Evolutionary conservation across 1,140 invertebrate genomes (phyloP).

Genomic region (Mamestra configurata): DNA sequence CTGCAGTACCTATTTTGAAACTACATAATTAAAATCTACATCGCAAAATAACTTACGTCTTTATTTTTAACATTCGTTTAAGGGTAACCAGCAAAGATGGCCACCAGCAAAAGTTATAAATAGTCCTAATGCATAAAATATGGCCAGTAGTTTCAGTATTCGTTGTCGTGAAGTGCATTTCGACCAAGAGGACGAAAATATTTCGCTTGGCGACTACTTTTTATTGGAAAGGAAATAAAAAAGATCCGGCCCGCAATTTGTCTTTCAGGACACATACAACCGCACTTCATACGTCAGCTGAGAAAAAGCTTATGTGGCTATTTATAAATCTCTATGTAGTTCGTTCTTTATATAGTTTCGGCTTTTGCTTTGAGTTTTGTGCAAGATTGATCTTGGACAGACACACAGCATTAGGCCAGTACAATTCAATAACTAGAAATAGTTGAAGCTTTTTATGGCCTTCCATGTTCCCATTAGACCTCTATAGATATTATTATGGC

Average conservation of each 20-base stretch:
- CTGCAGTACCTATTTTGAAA: not conserved
- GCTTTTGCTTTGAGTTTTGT: not conserved
- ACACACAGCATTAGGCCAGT: too few species aligned
- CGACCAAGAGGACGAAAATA: not conserved
- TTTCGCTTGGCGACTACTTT: not conserved
- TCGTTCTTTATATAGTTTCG: not conserved
- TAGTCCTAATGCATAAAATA: not conserved
- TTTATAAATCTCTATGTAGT: not conserved
- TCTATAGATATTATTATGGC: too few species aligned
- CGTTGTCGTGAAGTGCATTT: not conserved
- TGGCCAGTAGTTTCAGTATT: not conserved
- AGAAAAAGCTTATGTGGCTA: constrained; percentile 15
- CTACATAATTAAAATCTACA: constrained; percentile 21
- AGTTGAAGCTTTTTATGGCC: too few species aligned
- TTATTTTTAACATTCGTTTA: constrained; percentile 18
- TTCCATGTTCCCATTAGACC: too few species aligned
- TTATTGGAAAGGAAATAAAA: constrained; percentile 19
- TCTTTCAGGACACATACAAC: constrained; percentile 21
- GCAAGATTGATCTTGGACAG: too few species aligned
- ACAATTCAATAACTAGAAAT: too few species aligned
- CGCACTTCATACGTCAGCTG: constrained; percentile 22
- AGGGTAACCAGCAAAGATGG: not conserved
- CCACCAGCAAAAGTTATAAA: not conserved
- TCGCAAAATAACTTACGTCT: constrained; percentile 31
- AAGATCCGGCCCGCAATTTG: constrained; percentile 24